A percentile compares a stretch with the other conserved stretches of the same genome.
phyloP scores from a whole-genome alignment of 2,888 invertebrate genomes.

The Drosophila gaucha region DNA sequence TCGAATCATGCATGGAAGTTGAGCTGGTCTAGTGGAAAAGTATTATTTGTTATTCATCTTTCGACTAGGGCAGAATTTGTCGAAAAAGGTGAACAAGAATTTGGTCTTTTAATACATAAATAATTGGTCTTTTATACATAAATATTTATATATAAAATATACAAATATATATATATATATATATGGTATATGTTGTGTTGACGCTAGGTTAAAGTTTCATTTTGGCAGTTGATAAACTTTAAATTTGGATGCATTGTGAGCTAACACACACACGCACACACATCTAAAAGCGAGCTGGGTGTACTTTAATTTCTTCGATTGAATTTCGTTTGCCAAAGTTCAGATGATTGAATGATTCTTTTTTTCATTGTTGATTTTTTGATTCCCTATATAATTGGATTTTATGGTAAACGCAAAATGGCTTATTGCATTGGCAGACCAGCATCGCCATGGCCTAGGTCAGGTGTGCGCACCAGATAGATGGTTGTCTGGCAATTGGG shows the following conservation, averaged over 20 bases:
- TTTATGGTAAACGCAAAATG: background rate
- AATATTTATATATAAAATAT: background rate
- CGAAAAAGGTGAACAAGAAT: slow-evolving; percentile 13
- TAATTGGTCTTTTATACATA: background rate
- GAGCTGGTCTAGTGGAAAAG: slow-evolving; percentile 2
- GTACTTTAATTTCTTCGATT: slow-evolving; percentile 1
- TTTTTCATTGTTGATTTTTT: slow-evolving; percentile 5
- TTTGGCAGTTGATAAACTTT: slow-evolving; percentile 2
- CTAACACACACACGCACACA: slow-evolving; percentile 2
- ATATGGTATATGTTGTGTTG: background rate
- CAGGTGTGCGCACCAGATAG: slow-evolving; percentile 77
- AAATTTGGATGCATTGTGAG: slow-evolving; percentile 14
- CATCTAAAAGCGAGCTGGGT: background rate
- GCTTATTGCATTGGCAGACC: slow-evolving; percentile 41
- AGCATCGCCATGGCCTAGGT: slow-evolving; percentile 65
- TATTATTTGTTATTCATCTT: slow-evolving; percentile 6
- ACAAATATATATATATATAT: background rate
- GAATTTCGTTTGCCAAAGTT: slow-evolving; percentile 26
- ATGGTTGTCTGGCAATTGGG: slow-evolving; percentile 83
- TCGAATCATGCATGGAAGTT: slow-evolving; percentile 6
- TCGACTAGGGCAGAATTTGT: slow-evolving; percentile 12
- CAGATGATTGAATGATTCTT: background rate
- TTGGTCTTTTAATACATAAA: background rate
- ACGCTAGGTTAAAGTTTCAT: background rate
- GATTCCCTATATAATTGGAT: slow-evolving; percentile 15